Percentiles rank a stretch among this genome's conserved stretches.
These are phyloP conservation scores for Diplazon laetatorius DNA, from an alignment of 2,888 invertebrate genomes.

Conservation along the genomic window DNA sequence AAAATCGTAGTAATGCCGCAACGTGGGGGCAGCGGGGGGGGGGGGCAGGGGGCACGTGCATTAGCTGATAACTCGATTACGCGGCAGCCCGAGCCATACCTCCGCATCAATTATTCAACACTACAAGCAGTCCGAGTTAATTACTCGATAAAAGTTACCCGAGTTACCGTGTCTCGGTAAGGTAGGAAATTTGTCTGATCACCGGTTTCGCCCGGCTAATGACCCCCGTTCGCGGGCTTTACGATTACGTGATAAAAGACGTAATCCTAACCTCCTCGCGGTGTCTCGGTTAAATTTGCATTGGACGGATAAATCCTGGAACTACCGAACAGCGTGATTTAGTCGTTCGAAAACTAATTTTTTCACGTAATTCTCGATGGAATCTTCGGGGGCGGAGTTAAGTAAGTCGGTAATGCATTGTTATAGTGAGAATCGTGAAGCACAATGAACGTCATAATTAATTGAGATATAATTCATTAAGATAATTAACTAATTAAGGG, in stretches of 20 bases:
- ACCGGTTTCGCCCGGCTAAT: slow-evolving; percentile 6
- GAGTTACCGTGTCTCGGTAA: slow-evolving; percentile 35
- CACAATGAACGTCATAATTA: too few relatives aligned
- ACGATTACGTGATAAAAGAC: slow-evolving; percentile 41
- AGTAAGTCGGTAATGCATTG: too few relatives aligned
- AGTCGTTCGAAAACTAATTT: too few relatives aligned
- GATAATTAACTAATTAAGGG: too few relatives aligned
- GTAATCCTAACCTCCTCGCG: not conserved
- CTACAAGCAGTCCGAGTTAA: slow-evolving; percentile 41
- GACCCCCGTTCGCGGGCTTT: not conserved
- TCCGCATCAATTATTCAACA: slow-evolving; percentile 51
- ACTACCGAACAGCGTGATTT: too few relatives aligned
- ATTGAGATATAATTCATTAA: too few relatives aligned
- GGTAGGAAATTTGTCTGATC: slow-evolving; percentile 42
- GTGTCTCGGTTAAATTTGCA: slow-evolving; percentile 25
- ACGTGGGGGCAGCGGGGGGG: not conserved
- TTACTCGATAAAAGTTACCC: slow-evolving; percentile 54
- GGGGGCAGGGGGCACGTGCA: not conserved
- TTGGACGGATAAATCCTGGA: too few relatives aligned
- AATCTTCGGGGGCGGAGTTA: too few relatives aligned
- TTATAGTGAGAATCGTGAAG: too few relatives aligned
- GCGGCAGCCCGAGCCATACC: not conserved
- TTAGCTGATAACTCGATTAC: slow-evolving; percentile 45
- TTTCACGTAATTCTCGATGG: too few relatives aligned
- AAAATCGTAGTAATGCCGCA: slow-evolving; percentile 28